Evolutionary conservation across 2,113 vertebrate genomes (phyloP).

Genomic region (Mastomys natalensis): DNA sequence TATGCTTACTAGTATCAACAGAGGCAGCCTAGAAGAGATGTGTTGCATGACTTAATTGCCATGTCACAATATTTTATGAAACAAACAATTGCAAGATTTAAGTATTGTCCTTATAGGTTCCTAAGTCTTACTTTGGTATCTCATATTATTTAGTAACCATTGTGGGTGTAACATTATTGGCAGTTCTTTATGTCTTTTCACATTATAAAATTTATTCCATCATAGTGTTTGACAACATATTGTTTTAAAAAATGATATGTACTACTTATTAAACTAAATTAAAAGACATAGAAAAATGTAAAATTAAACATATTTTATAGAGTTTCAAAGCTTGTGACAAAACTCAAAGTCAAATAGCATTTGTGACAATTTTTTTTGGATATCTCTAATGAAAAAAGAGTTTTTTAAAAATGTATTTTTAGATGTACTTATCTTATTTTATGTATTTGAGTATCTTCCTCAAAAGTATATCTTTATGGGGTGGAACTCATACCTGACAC

Average conservation of each 20-base stretch:
- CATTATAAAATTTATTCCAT: background rate
- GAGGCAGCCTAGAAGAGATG: background rate
- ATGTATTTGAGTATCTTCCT: background rate
- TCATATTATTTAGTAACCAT: background rate
- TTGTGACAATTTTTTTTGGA: background rate
- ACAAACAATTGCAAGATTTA: background rate
- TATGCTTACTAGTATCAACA: background rate
- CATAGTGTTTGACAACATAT: background rate
- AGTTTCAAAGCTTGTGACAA: conserved; percentile 21
- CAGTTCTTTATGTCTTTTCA: background rate
- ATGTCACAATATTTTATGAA: background rate
- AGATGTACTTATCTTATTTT: background rate
- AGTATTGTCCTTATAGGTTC: background rate
- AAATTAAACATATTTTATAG: background rate
- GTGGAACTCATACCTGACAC: too few species aligned
- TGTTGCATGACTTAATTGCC: background rate
- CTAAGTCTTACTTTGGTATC: background rate
- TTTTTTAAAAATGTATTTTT: background rate
- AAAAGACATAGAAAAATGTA: background rate
- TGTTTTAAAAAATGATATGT: background rate
- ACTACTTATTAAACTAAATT: conserved; percentile 17
- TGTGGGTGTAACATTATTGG: background rate
- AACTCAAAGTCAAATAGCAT: background rate
- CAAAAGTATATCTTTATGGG: background rate
- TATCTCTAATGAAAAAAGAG: background rate